phyloP scores from a whole-genome alignment of 2,888 invertebrate genomes.

The Odontocerum albicorne region DNA sequence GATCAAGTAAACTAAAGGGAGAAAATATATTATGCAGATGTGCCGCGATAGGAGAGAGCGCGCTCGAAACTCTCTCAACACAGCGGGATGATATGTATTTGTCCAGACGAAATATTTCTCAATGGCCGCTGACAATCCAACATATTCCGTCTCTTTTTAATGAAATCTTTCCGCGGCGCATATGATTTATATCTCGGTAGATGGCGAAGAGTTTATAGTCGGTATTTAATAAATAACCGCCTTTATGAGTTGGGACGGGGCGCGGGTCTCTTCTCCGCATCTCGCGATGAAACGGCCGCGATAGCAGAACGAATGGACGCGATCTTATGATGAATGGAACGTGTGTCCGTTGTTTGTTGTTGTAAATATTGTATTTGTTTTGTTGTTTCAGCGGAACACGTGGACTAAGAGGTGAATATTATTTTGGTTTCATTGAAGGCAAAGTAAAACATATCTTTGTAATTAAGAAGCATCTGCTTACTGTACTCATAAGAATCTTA shows the following conservation, averaged over 20 bases:
- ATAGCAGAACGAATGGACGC: slow-evolving; percentile 8
- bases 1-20: too few relatives aligned
- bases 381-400: too few relatives aligned
- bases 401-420: too few relatives aligned
- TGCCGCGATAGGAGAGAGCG: too few relatives aligned
- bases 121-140: slow-evolving; percentile 1
- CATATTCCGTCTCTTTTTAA: not conserved
- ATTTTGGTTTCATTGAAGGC: too few relatives aligned
- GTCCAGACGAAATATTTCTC: not conserved
- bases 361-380: not conserved
- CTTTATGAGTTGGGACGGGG: slow-evolving; percentile 5
- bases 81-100: too few relatives aligned
- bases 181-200: slow-evolving; percentile 13
- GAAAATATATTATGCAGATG: too few relatives aligned
- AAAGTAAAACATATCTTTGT: too few relatives aligned
- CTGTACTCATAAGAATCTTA: too few relatives aligned
- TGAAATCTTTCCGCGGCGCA: not conserved
- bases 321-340: slow-evolving; percentile 3
- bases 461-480: too few relatives aligned
- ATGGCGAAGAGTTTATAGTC: slow-evolving; percentile 18
- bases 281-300: slow-evolving; percentile 9
- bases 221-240: slow-evolving; percentile 17
- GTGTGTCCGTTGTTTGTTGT: not conserved
- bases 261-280: slow-evolving; percentile 2
- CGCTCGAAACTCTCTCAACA: too few relatives aligned